phyloP scores from a whole-genome alignment of 2,113 vertebrate genomes.

The Danionella cerebrum region DNA sequence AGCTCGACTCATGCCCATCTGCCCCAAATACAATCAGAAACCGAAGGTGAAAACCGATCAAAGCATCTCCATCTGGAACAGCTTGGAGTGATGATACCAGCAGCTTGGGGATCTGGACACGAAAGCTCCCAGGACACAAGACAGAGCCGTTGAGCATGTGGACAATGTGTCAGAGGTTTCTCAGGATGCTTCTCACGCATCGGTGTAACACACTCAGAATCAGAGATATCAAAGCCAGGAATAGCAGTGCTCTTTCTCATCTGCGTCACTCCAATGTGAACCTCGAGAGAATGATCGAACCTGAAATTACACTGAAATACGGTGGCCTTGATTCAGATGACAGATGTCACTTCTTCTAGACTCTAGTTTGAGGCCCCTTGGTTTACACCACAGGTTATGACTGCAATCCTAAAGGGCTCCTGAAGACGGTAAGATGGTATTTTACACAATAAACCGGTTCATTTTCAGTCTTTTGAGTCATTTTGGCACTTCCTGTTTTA shows the following conservation, averaged over 20 bases:
- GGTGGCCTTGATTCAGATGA: background rate
- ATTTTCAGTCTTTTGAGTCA: no score
- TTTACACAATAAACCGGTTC: no score
- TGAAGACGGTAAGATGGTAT: no score
- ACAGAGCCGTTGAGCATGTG: background rate
- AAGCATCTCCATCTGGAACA: no score
- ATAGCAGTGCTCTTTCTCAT: background rate
- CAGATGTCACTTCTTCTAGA: no score
- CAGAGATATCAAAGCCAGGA: background rate
- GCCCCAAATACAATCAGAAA: background rate
- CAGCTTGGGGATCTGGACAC: background rate
- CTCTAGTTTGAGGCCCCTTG: no score
- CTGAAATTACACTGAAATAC: no score
- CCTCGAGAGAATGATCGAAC: background rate
- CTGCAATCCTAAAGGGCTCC: no score
- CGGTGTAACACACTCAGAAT: background rate
- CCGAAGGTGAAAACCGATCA: no score
- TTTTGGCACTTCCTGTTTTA: no score
- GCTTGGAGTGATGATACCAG: background rate
- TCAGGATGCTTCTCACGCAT: background rate
- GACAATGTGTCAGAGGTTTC: background rate
- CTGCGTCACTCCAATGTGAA: background rate
- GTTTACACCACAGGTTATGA: no score
- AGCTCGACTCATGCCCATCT: slow-evolving; percentile 33
- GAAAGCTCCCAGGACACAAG: background rate